These are phyloP conservation scores for Aselliscus stoliczkanus DNA, from an alignment of 2,797 vertebrate genomes.

Conservation along the genomic window DNA sequence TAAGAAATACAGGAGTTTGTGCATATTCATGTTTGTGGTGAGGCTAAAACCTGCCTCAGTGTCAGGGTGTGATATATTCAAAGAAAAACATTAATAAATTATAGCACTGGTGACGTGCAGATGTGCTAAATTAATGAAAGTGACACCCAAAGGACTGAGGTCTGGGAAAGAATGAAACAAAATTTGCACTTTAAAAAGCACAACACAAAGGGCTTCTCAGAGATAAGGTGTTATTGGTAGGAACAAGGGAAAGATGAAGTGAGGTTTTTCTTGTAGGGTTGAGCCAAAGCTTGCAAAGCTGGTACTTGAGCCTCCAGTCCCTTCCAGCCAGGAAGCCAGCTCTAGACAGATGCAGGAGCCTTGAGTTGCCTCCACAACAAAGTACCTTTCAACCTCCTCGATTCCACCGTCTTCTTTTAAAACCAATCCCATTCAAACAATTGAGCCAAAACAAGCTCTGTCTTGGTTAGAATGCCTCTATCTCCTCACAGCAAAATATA, in stretches of 20 bases:
- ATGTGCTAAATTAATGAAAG: not conserved
- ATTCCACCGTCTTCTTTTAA: not conserved
- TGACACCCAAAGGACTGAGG: not conserved
- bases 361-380: not conserved
- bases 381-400: not conserved
- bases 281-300: not conserved
- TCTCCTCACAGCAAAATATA: not conserved
- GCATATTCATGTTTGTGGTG: not conserved
- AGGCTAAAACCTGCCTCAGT: not conserved
- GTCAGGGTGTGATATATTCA: not conserved
- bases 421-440: not conserved
- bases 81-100: conserved; percentile 15
- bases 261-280: not conserved
- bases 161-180: not conserved
- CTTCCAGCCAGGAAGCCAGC: not conserved
- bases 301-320: not conserved
- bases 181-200: not conserved
- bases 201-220: not conserved
- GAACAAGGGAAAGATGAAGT: not conserved
- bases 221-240: not conserved
- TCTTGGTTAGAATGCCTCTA: not conserved
- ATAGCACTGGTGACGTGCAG: not conserved
- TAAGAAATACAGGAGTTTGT: not conserved
- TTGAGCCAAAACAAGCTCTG: not conserved
- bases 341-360: not conserved